Evolutionary conservation across 2,113 vertebrate genomes (phyloP).

Genomic region (Ariopsis seemanni): DNA sequence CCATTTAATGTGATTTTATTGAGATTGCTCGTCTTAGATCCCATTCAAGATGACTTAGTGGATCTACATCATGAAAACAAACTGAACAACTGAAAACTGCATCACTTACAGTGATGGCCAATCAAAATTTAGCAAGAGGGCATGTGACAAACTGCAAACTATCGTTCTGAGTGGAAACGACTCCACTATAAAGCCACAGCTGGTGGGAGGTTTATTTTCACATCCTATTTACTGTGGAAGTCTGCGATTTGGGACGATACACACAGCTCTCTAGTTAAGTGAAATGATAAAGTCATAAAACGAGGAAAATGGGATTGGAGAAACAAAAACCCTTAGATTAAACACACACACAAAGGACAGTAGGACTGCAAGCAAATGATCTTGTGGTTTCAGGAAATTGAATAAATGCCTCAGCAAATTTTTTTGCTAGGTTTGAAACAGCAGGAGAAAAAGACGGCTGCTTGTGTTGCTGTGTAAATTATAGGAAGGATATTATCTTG

Average conservation of each 20-base stretch:
- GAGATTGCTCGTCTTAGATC: too few species aligned
- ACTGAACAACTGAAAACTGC: too few species aligned
- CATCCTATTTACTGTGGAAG: neutral
- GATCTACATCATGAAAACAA: too few species aligned
- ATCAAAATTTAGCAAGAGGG: neutral
- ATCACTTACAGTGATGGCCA: neutral
- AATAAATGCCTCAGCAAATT: neutral
- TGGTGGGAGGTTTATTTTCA: neutral
- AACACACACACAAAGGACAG: neutral
- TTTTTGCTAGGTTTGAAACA: neutral
- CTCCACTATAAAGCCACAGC: neutral
- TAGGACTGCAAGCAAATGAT: neutral
- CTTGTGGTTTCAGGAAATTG: neutral
- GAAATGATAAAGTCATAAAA: neutral
- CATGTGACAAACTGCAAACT: too few species aligned
- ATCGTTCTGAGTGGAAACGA: too few species aligned
- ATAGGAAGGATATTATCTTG: neutral
- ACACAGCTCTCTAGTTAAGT: neutral
- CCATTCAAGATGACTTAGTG: too few species aligned
- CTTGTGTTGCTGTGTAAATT: neutral
- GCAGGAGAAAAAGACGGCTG: neutral
- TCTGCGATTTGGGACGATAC: neutral
- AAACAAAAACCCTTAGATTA: neutral
- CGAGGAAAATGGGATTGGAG: neutral
- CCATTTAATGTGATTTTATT: neutral